Base-by-base conservation (phyloP, 1,140 invertebrate species). In the Wiebesia pumilae region DNA sequence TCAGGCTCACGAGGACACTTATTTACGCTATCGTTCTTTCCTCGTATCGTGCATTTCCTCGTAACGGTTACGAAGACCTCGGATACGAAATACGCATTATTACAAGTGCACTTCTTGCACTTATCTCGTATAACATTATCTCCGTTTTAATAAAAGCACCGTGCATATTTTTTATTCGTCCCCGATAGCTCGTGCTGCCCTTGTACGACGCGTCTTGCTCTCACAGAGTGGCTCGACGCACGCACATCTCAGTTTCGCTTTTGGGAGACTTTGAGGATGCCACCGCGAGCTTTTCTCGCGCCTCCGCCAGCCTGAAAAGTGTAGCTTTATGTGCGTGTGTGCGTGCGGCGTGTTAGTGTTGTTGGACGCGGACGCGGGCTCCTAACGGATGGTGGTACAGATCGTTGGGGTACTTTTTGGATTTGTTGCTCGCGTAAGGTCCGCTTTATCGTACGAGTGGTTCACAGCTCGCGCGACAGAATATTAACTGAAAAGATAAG, bases 281-380 rank as follows among this genome's bases (percentile, higher is more conserved):
- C 87, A 75, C 84, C 85, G 86, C 75, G 67, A 85, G 88, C 87
- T 84, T 89, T 89, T 89, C 88, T 89, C 85, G 80, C 86, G 51
- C 88, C 79, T 85, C 73, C 80, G 77, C 84, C 88, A 88, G 88
- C 88, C 89, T 90, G 89, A 89, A 90, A 90, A 90, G 88, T 89
- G 88, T 89, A 85, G 81, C 67, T 88, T 88, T 65, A 81, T 88
- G 80, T 90, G 87, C 78, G 78, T 85, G 67, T 81, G 86, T 86
- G 86, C 82, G 86, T 86, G 84, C 86, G 83, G 84, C 86, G 83
- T 87, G 83, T 87, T 82, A 85, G 85, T 88, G 82, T 88, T 81
- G 21, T 67, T 30, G 43, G 30, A 33, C 81, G 43, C 33, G 67
- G 3, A 21, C 19, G 33, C 21, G 81, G 40, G n/a, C 54, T 67